Base-by-base conservation (phyloP, 2,888 invertebrate genomes). In the Chymomyza caudatula region DNA sequence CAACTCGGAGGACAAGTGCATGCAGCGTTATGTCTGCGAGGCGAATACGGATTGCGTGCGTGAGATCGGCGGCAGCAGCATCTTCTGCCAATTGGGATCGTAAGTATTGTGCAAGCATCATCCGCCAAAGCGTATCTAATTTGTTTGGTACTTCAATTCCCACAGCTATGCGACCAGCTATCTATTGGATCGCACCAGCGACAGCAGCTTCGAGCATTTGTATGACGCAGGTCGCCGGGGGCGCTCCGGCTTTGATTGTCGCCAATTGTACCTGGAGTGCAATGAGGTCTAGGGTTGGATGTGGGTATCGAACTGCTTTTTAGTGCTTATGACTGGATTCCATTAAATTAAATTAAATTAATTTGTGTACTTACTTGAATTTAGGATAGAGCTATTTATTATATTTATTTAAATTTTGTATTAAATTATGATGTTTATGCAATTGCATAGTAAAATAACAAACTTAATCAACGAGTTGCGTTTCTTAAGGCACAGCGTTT, bases 41-140 rank as follows among this genome's bases (percentile, higher is more conserved):
- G 97, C 97, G 22, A 97, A 96, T 90, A 94, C 93, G 58, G 97
- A 97, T 87, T 97, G 97, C 90, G 93, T 95, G 25, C 92, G 93
- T 57, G 96, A 96, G 88, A 94, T 94, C 74, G 94, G 94, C 91
- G 92, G 95, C 91, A 92, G 94, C 92, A 95, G 96, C 85, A 94
- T 97, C 82, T 96, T 97, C 93, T 97, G 97, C 88, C 96, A 97
- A 91, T 92, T 97, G 84, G 97, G 96, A 94, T 96, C 96, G 97
- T 97, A 91, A 95, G 96, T 84, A 1, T 20, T 17, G 11, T 2
- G 8, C n/a, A 1, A n/a, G 4, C 2, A 13, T 4, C 6, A n/a
- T 6, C 3, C 1, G 1, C 2, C 6, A 6, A n/a, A 5, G 15
- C 1, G 1, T 5, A 20, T 25, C 4, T n/a, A 23, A 8, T 47